phyloP scores from a whole-genome alignment of 2,113 vertebrate species.

The Rattus rattus region DNA sequence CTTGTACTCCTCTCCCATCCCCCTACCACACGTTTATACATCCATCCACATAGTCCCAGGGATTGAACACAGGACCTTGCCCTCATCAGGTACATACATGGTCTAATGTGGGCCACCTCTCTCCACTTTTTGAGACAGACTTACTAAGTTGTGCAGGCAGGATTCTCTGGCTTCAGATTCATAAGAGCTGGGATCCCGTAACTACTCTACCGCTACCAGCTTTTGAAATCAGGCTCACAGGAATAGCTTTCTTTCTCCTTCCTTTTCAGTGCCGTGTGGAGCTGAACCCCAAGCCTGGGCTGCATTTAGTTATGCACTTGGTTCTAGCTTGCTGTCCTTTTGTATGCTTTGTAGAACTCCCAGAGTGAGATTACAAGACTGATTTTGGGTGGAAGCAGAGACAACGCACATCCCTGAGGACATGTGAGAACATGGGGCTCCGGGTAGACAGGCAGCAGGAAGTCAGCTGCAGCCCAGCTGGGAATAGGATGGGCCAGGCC shows the following conservation, averaged over 20 bases:
- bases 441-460: not conserved
- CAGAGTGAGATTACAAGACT: not conserved
- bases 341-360: too few species aligned
- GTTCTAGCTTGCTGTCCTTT: not conserved
- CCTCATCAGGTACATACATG: not conserved
- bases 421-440: not conserved
- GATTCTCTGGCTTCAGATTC: not conserved
- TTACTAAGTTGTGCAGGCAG: not conserved
- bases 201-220: not conserved
- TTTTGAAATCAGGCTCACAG: not conserved
- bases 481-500: fast-evolving
- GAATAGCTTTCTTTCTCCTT: not conserved
- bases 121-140: not conserved
- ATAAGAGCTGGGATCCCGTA: not conserved
- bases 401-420: not conserved
- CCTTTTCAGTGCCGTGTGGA: not conserved
- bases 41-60: not conserved
- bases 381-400: not conserved
- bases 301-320: not conserved
- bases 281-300: not conserved
- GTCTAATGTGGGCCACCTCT: not conserved
- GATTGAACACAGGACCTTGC: too few species aligned
- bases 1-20: not conserved
- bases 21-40: not conserved
- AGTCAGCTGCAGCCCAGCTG: not conserved